phyloP scores from a whole-genome alignment of 2,797 vertebrate genomes.

The Emydoidea blandingii region DNA sequence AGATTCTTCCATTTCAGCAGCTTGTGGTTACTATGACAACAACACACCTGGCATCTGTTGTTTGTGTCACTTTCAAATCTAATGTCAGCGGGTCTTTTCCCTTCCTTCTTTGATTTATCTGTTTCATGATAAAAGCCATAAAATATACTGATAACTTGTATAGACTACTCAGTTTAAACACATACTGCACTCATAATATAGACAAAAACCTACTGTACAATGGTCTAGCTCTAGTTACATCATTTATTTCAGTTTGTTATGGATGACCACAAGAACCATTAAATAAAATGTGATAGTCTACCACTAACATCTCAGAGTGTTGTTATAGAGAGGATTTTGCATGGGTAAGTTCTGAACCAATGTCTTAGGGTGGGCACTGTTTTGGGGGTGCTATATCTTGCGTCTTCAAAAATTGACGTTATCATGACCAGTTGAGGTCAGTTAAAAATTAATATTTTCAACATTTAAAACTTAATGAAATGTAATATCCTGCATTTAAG shows the following conservation, averaged over 20 bases:
- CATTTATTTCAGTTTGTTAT: background rate
- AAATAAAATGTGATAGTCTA: accelerated
- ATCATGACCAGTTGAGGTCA: background rate
- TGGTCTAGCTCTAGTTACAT: background rate
- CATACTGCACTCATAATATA: background rate
- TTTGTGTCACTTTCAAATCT: conserved; percentile 33
- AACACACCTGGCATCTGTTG: conserved; percentile 14
- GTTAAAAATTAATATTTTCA: background rate
- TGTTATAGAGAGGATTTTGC: accelerated
- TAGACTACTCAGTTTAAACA: background rate
- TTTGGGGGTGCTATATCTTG: background rate
- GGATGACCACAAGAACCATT: background rate
- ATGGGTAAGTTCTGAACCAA: background rate
- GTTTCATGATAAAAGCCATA: background rate
- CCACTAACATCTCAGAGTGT: accelerated
- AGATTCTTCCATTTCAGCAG: background rate
- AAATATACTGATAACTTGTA: background rate
- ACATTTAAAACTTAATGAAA: background rate
- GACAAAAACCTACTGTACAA: background rate
- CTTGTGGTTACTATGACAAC: conserved; percentile 58
- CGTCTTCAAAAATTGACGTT: accelerated
- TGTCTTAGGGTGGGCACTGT: background rate
- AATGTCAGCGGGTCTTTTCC: background rate
- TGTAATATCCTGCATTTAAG: background rate
- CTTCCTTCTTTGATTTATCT: conserved; percentile 1